Base-by-base conservation (phyloP, 2,888 invertebrate genomes). In the Bellardia bayeri region DNA sequence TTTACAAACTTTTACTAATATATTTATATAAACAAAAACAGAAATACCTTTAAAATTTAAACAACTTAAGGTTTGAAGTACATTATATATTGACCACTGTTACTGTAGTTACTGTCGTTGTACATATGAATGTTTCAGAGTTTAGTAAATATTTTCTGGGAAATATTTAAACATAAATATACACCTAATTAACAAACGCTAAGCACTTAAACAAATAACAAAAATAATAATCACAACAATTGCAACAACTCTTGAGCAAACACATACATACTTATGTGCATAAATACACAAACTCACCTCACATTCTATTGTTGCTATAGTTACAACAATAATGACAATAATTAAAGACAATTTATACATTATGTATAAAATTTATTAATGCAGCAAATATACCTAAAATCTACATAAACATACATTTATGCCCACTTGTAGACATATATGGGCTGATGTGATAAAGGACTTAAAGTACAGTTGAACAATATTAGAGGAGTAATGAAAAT, bases 341-440 rank as follows among this genome's bases (percentile, higher is more conserved):
- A 87, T 82, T 81, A 85, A 74, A 85, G 85, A 82, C 85, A 85
- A 82, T 87, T 85, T 78, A 85, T 82, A 78, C 76, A 85, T 74
- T n/a, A 68, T 87, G 56, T 16, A 64, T 74, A 14, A 61, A 80
- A 85, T 80, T 86, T 86, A 86, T 86, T 86, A 86, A 78, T 86
- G 86, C 84, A 85, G 84, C 66, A 72, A 84, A 84, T 74, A 74
- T 3, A 71, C 76, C 54, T 30, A 68, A 75, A 45, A 16, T 71
- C 33, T 16, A 37, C 68, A 51, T 30, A 37, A 3, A 68, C 63
- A 69, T 30, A 69, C 4, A 68, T 63, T 51, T 75, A 49, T 37
- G 33, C 4, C 1, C 40, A 45, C 6, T 11, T 23, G 14, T 37
- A 2, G 2, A 45, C 6, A 8, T 23, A 11, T 37, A 2, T 37